Evolutionary conservation across 2,797 vertebrate genomes (phyloP), one percentile per base, ranked within the genome.

Genomic region (Anguilla marmorata): DNA sequence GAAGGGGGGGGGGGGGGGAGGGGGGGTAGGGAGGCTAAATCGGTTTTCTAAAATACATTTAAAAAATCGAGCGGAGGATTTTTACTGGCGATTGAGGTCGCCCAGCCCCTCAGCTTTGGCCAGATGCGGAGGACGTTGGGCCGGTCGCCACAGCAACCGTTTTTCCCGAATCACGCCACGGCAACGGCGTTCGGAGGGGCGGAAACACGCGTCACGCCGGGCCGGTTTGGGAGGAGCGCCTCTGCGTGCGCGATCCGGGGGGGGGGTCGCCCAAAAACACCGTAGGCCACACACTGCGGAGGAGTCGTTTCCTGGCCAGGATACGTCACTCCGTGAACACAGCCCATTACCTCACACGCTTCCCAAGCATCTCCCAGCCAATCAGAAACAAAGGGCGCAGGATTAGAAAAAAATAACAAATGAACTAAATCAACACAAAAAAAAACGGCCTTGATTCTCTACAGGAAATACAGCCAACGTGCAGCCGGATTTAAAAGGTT

Each of bases 101-200:
- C n/a, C 33, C 63, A 50, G 50, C 80, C 87, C 33, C 87, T 30
- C 3, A 41, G 69, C 84, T 84, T 90, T 85, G 82, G 58, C 86
- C 88, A 90, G 91, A 93, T 84, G 89, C 91, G 11, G 6, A 5
- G 91, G 89, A 91, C 90, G 89, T 91, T 80, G 27, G 72, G 84
- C 76, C 1, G 33, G 92, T 93, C 91, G 84, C 91, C 89, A 92
- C 89, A 63, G 91, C 54, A 82, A 91, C 1, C 11, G 54, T 56
- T 56, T 56, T 56, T 56, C 54, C 1, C 90, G 86, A 89, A 50
- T 90, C 90, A 86, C 33, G 85, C 60, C 19, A 88, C 76, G 30
- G 52, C 37, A 50, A 88, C 82, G 33, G 52, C 37, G 54, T 88
- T 88, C 89, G 30, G 86, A 88, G 48, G 52, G 85, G 63, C 84